phyloP scores from a whole-genome alignment of 1,140 invertebrate genomes.

The Trialeurodes vaporariorum region DNA sequence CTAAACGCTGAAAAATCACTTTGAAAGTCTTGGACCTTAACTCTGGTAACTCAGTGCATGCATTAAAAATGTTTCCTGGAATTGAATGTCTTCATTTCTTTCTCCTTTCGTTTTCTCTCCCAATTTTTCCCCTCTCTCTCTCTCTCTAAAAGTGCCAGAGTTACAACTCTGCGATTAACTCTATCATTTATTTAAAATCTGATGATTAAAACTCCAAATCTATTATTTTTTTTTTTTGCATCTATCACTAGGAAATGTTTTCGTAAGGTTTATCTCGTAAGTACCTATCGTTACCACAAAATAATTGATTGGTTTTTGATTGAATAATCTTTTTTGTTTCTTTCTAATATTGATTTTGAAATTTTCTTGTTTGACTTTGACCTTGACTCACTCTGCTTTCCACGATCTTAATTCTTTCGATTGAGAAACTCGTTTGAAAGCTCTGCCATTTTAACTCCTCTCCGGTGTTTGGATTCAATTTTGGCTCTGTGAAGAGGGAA shows the following conservation, averaged over 20 bases:
- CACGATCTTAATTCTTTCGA: too few relatives aligned
- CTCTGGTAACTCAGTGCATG: too few relatives aligned
- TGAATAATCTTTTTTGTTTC: neutral
- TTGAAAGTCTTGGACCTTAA: too few relatives aligned
- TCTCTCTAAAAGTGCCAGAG: neutral
- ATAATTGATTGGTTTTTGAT: neutral
- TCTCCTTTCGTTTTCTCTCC: neutral
- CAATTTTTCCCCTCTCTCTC: neutral
- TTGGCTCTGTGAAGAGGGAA: too few relatives aligned
- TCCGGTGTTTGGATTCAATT: too few relatives aligned
- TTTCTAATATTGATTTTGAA: too few relatives aligned
- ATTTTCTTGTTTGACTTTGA: too few relatives aligned
- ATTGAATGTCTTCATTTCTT: neutral
- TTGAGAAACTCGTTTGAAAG: too few relatives aligned
- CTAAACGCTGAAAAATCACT: too few relatives aligned
- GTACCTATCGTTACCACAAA: neutral
- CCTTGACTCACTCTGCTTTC: too few relatives aligned
- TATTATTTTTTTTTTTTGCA: neutral
- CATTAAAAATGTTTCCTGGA: too few relatives aligned
- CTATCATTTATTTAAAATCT: neutral
- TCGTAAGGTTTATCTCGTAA: neutral
- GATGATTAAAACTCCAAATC: neutral
- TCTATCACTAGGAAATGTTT: neutral
- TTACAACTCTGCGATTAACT: neutral
- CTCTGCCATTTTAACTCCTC: too few relatives aligned